These are phyloP conservation scores for Brachirus orientalis DNA, from an alignment of 2,113 vertebrate species.

Conservation along the genomic window DNA sequence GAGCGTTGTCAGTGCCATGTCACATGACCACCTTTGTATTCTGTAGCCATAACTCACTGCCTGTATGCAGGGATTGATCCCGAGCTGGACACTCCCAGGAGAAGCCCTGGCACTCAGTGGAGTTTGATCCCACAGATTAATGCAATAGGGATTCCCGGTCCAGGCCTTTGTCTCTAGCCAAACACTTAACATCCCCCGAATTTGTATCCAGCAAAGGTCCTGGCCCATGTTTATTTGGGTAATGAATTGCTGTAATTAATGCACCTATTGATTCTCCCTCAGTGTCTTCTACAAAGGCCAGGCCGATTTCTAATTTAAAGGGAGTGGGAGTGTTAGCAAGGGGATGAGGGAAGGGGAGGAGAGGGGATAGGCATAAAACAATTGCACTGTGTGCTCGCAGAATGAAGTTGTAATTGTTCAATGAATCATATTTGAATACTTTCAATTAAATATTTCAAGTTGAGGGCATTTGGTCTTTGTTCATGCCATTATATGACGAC, in stretches of 20 bases:
- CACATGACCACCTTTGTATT: conserved; percentile 95
- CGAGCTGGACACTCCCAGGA: conserved; percentile 86
- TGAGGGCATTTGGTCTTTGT: conserved; percentile 49
- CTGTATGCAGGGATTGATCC: conserved; percentile 86
- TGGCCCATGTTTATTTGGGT: conserved; percentile 94
- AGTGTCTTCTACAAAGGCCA: conserved; percentile 90
- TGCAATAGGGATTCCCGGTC: conserved; percentile 84
- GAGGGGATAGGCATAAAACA: conserved; percentile 79
- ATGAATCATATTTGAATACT: conserved; percentile 87
- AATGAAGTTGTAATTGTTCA: conserved; percentile 83
- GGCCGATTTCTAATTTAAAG: conserved; percentile 96
- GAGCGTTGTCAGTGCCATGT: conserved; percentile 80
- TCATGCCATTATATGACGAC: conserved; percentile 47
- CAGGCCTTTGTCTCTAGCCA: conserved; percentile 90
- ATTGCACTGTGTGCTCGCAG: conserved; percentile 73
- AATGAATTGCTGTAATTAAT: conserved; percentile 99
- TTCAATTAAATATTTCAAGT: conserved; percentile 81
- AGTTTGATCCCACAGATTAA: conserved; percentile 93
- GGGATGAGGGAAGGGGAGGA: conserved; percentile 66
- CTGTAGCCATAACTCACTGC: conserved; percentile 93
- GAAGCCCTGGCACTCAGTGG: conserved; percentile 85
- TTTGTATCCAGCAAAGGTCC: conserved; percentile 90
- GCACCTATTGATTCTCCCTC: conserved; percentile 92
- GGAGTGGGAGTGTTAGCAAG: conserved; percentile 80
- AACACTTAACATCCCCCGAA: conserved; percentile 83